Base-by-base conservation (phyloP, 1,140 invertebrate genomes). In the Lasioglossum albipes region DNA sequence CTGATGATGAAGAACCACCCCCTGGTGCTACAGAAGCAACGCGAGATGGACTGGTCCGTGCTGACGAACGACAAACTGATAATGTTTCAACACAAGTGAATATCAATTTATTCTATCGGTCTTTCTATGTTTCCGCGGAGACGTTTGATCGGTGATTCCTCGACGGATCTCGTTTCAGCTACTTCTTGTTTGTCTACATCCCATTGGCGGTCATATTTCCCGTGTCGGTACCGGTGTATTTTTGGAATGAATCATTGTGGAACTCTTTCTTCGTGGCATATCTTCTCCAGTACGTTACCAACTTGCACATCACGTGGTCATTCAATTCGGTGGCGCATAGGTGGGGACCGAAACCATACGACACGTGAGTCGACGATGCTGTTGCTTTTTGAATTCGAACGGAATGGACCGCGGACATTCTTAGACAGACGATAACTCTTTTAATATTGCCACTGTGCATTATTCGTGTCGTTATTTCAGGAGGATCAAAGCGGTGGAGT, bases 121-220 rank as follows among this genome's bases (percentile, higher is more conserved):
- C 36, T 36, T 4, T 36, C 36, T 1, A 27, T 1, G 36, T 36
- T 36, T 12, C 2, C 45, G 10, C 12, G 45, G 12, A 49, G 10
- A 12, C 2, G 10, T 49, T 12, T 9, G 1, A 9, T 12, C 9
- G 1, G 9, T 45, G 12, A 45, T 45, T 45, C 2, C 5, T 5
- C 36, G 1, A 45, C 45, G 7, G 1, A 7, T 45, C 45, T 9
- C 45, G 61, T 94, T 90, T 70, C 88, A 95, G 96, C 87, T 95
- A 95, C 72, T 95, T 97, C 93, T 93, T 96, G 61, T 95, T 95
- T 2, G 90, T 97, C 52, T 97, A 97, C 86, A 91, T 96, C 0
- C 66, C 97, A 1, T 92, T 96, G 59, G 97, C 96, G 83, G 96
- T 98, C 65, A 82, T 95, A 0, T 64, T 98, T 6, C 98, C 98